A percentile compares a stretch with the other conserved stretches of the same genome.
Evolutionary conservation across 2,113 vertebrate genomes (phyloP).

Genomic region (Telmatochromis sp.): DNA sequence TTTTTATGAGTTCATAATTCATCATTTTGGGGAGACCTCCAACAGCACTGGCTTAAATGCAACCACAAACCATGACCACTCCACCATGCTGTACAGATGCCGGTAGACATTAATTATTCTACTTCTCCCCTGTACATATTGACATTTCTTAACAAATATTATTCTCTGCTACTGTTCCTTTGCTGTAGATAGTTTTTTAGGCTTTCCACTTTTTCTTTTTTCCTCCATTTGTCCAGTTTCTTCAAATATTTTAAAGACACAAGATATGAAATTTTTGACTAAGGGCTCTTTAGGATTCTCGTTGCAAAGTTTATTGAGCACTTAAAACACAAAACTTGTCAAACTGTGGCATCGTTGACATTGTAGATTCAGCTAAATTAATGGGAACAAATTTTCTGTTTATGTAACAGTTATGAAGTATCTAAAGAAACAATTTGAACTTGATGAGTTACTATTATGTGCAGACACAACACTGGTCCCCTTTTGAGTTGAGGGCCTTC

Average conservation of each 20-base stretch:
- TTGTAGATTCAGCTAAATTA: background rate
- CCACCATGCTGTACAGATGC: background rate
- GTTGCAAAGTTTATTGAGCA: background rate
- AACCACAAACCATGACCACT: background rate
- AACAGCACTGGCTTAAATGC: background rate
- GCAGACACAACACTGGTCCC: background rate
- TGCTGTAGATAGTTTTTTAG: background rate
- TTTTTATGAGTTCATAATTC: background rate
- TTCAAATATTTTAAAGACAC: background rate
- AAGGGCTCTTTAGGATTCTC: background rate
- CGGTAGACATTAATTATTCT: background rate
- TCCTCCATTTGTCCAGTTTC: background rate
- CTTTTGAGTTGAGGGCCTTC: background rate
- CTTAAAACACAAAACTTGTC: background rate
- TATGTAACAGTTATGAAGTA: background rate
- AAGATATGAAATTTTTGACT: background rate
- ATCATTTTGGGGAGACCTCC: background rate
- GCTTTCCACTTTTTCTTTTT: background rate
- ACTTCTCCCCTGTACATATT: background rate
- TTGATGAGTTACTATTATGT: background rate
- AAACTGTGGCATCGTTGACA: background rate
- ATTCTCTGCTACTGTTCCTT: background rate
- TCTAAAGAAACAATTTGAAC: background rate
- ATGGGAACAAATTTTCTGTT: background rate
- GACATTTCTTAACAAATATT: background rate